Percentiles rank a stretch among this genome's conserved stretches.
Evolutionary conservation across 2,888 invertebrate species (phyloP).

Genomic region (Drosophila peninsularis): DNA sequence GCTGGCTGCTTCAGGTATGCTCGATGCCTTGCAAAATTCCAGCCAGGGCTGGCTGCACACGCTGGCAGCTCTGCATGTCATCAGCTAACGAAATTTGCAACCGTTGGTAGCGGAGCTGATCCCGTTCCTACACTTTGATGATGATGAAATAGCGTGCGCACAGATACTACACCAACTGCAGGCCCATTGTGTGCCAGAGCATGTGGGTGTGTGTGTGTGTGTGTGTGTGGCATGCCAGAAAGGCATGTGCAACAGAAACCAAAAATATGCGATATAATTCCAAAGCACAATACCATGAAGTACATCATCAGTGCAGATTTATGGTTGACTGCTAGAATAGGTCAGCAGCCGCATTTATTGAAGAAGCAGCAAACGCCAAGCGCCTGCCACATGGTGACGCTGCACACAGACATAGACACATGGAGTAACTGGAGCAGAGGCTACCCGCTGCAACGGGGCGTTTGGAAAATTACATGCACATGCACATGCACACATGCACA

Average conservation of each 20-base stretch:
- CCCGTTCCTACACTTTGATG: conserved; percentile 66
- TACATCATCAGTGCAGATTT: conserved; percentile 82
- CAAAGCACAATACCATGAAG: conserved; percentile 80
- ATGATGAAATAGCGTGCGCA: conserved; percentile 77
- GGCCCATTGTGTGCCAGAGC: conserved; percentile 8
- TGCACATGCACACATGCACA: conserved; percentile 28
- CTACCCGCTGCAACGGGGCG: conserved; percentile 60
- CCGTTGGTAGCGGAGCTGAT: conserved; percentile 30
- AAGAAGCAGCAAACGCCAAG: conserved; percentile 50
- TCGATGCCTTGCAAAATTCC: conserved; percentile 54
- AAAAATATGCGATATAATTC: conserved; percentile 82
- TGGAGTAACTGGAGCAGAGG: conserved; percentile 37
- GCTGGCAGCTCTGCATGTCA: conserved; percentile 70
- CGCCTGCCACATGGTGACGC: conserved; percentile 44
- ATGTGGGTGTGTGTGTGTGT: conserved; percentile 42
- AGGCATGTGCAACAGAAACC: conserved; percentile 80
- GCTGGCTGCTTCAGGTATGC: conserved; percentile 11
- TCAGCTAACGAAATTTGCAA: conserved; percentile 70
- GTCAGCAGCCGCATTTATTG: conserved; percentile 80
- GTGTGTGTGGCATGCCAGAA: conserved; percentile 67
- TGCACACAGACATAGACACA: conserved; percentile 18
- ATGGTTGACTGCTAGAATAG: conserved; percentile 82
- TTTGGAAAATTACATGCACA: conserved; percentile 75
- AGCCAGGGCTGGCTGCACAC: conserved; percentile 13
- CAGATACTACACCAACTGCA: conserved; percentile 41